These are phyloP conservation scores for Promerops cafer DNA, from an alignment of 2,113 vertebrate species.

Conservation along the genomic window DNA sequence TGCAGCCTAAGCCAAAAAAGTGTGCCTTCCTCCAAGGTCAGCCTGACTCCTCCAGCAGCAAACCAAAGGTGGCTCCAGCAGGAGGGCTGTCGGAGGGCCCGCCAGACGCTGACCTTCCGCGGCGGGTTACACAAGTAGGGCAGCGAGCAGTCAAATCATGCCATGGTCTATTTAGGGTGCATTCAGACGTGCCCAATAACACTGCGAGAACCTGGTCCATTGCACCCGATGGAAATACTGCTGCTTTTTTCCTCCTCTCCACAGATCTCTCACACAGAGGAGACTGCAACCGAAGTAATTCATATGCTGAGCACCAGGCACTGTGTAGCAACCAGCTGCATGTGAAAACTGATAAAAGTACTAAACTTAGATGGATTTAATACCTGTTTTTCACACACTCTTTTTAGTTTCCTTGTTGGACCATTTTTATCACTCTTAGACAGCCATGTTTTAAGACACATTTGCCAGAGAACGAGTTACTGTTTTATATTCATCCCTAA, in stretches of 20 bases:
- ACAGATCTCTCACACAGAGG: neutral
- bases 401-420: neutral
- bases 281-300: neutral
- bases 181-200: neutral
- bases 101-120: neutral
- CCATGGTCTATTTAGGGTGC: neutral
- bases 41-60: neutral
- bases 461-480: neutral
- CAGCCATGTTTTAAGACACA: neutral
- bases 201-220: neutral
- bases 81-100: neutral
- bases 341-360: neutral
- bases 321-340: neutral
- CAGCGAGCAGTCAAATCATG: neutral
- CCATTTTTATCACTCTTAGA: neutral
- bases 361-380: constrained; percentile 4
- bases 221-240: neutral
- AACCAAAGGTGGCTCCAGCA: neutral
- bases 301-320: neutral
- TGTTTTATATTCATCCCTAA: neutral
- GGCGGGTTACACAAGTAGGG: neutral
- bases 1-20: neutral
- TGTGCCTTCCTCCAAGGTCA: neutral
- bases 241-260: neutral
- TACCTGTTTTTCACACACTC: constrained; percentile 2